phyloP scores from a whole-genome alignment of 2,888 invertebrate species.

The Drosophila fulvimacula region DNA sequence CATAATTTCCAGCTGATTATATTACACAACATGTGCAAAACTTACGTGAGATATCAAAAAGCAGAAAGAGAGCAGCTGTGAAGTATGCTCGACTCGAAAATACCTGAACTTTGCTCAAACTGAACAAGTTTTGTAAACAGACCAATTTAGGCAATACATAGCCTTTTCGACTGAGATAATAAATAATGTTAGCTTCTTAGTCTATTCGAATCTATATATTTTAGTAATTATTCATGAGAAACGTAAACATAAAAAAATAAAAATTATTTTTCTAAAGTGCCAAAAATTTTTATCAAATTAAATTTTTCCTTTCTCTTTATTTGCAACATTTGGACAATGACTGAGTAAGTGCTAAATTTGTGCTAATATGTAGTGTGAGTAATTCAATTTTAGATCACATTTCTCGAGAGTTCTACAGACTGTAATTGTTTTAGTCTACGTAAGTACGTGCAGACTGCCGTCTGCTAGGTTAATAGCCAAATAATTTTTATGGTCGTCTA shows the following conservation, averaged over 20 bases:
- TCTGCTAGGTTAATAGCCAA: neutral
- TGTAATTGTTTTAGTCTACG: neutral
- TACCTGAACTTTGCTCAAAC: neutral
- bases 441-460: neutral
- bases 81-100: neutral
- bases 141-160: too few species aligned
- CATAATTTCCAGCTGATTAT: slow-evolving; percentile 17
- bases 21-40: slow-evolving; percentile 65
- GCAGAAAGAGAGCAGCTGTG: neutral
- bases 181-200: too few species aligned
- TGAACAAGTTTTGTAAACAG: too few species aligned
- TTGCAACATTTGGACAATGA: neutral
- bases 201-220: too few species aligned
- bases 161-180: too few species aligned
- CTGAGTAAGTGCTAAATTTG: neutral
- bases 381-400: neutral
- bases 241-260: too few species aligned
- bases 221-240: too few species aligned
- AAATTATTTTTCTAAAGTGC: too few species aligned
- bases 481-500: neutral
- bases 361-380: neutral
- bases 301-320: neutral
- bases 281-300: neutral
- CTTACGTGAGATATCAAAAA: neutral
- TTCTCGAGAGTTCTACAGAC: neutral